Base-by-base conservation (phyloP, 2,113 vertebrate genomes). In the Diphyllodes magnificus region DNA sequence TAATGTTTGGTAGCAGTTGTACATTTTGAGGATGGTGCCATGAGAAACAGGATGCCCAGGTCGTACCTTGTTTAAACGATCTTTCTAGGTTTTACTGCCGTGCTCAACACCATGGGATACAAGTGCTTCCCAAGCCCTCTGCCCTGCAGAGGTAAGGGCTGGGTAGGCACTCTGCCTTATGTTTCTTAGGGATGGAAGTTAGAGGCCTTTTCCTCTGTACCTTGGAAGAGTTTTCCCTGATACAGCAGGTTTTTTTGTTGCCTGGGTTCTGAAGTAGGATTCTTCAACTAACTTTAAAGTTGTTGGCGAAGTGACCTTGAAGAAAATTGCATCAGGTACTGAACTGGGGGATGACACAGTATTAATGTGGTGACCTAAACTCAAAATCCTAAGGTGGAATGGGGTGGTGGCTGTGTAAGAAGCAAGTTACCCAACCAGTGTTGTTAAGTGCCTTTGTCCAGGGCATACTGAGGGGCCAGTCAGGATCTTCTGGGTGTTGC, bases 41-140 rank as follows among this genome's bases (percentile, higher is more conserved):
- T 93, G 90, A 96, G 90, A 90, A 96, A 71, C 75, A 83, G 89
- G 57, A 80, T 95, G 89, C 50, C 70, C 73, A 44, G 42, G 50
- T 93, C 50, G 54, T 92, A 23, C 42, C 51, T 69, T 88, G 50
- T 91, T 82, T 88, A 85, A 88, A 70, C 2, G 8, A 2, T 35
- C 66, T 79, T 61, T 92, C 78, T 47, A 53, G 35, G 39, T 61
- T 85, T 92, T 76, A 65, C 50, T 90, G 66, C 63, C 50, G 23
- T 59, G 63, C 70, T 85, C 66, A 56, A 20, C 57, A 37, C 51
- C 22, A 6, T 44, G 83, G 88, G 42, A 78, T 84, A 40, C 24
- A 47, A 76, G n/a, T 54, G 44, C 49, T 82, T 86, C n/a, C n/a
- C 0, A 4, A 88, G 51, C 31, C 59, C 53, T 87, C 40, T 25